These are phyloP conservation scores for Xerus inauris DNA, from an alignment of 2,113 vertebrate species.

Conservation along the genomic window DNA sequence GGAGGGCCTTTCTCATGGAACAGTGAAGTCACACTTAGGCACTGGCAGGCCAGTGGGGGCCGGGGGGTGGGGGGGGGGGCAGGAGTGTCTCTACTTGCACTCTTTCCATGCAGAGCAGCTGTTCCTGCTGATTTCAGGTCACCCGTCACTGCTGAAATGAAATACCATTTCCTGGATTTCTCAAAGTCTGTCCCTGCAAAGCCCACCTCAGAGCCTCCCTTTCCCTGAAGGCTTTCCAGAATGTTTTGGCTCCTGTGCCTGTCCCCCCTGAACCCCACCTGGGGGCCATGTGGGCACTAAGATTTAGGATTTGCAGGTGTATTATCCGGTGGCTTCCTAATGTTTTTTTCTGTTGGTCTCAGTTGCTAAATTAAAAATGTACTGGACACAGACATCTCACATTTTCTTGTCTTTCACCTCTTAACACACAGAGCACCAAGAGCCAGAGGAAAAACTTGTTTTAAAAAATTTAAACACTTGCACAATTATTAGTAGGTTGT, in stretches of 20 bases:
- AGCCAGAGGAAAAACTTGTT: background rate
- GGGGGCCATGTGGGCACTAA: background rate
- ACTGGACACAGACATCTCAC: background rate
- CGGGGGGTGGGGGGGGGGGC: too few relatives aligned
- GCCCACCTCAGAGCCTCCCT: background rate
- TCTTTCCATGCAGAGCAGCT: fast-evolving
- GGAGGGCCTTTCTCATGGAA: background rate
- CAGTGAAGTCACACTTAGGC: background rate
- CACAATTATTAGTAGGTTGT: too few relatives aligned
- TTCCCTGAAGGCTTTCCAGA: background rate
- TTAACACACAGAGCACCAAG: background rate
- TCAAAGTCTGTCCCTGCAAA: background rate
- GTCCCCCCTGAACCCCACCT: too few relatives aligned
- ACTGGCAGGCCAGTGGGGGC: background rate
- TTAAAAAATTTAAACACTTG: background rate
- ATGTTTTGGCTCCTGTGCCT: background rate
- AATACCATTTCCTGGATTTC: background rate
- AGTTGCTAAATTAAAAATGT: background rate
- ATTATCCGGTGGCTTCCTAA: too few relatives aligned
- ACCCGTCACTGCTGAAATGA: background rate
- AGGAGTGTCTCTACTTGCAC: too few relatives aligned
- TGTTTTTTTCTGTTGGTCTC: background rate
- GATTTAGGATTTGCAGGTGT: background rate
- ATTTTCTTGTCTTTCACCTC: background rate
- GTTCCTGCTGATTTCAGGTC: too few relatives aligned